Evolutionary conservation across 2,113 vertebrate genomes (phyloP).

Genomic region (Conger conger): DNA sequence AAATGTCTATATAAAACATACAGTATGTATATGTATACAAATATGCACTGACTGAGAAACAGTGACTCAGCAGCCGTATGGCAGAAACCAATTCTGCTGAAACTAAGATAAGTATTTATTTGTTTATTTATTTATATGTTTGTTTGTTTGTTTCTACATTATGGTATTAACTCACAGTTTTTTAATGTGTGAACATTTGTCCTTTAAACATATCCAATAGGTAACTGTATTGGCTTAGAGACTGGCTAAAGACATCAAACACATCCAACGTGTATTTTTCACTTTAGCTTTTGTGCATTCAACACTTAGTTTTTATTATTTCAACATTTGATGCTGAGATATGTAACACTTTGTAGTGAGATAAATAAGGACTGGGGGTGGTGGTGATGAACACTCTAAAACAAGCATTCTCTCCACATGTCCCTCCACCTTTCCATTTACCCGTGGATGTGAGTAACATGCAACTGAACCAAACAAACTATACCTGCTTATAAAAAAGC

Average conservation of each 20-base stretch:
- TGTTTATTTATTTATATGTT: not conserved
- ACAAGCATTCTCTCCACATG: not conserved
- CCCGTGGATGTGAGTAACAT: not conserved
- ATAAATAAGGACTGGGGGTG: not conserved
- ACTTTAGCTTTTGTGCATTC: too few species aligned
- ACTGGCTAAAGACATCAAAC: too few species aligned
- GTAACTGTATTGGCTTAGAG: not conserved
- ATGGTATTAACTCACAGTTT: not conserved
- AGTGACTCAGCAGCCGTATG: too few species aligned
- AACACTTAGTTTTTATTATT: not conserved
- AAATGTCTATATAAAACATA: too few species aligned
- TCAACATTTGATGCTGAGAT: not conserved
- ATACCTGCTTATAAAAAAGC: not conserved
- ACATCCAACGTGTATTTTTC: too few species aligned
- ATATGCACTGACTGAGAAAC: too few species aligned
- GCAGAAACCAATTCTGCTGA: too few species aligned
- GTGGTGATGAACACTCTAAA: not conserved
- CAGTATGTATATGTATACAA: too few species aligned
- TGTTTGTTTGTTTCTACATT: not conserved
- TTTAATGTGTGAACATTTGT: too few species aligned
- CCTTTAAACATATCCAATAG: not conserved
- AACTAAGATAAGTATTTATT: too few species aligned
- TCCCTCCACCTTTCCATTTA: not conserved
- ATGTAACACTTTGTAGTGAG: not conserved
- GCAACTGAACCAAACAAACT: not conserved